These are phyloP conservation scores for Prosapia bicincta DNA, from an alignment of 2,888 invertebrate species.

Conservation along the genomic window DNA sequence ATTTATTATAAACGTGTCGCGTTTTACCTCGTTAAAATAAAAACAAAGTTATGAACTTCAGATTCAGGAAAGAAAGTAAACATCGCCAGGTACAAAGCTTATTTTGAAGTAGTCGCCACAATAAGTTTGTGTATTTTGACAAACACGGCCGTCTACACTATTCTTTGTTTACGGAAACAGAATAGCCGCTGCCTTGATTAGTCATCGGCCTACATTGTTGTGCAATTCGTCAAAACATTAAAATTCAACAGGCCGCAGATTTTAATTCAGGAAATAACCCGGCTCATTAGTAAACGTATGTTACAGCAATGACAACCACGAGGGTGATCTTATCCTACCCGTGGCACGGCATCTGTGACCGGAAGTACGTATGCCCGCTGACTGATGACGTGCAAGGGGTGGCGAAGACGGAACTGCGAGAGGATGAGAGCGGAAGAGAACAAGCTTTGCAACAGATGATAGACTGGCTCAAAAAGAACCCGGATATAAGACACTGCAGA, in stretches of 20 bases:
- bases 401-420: conserved; percentile 65
- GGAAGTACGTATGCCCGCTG: conserved; percentile 24
- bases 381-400: conserved; percentile 41
- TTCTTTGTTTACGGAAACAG: neutral
- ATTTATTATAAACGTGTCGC: too few species aligned
- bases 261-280: neutral
- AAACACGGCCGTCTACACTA: too few species aligned
- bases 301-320: conserved; percentile 42
- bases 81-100: too few species aligned
- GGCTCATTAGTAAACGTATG: neutral
- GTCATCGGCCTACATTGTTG: neutral
- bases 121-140: too few species aligned
- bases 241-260: neutral
- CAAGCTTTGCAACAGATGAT: conserved; percentile 62
- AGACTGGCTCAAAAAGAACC: conserved; percentile 67
- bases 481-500: conserved; percentile 64
- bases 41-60: too few species aligned
- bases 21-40: too few species aligned
- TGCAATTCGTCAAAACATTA: neutral
- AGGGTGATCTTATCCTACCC: conserved; percentile 43
- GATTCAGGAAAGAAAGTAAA: too few species aligned
- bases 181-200: neutral
- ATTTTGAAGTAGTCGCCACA: too few species aligned
- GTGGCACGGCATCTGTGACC: conserved; percentile 39
- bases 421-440: conserved; percentile 59